Conservation (phyloP, 1,140 invertebrate species). For the Vollenhovia emeryi region DNA sequence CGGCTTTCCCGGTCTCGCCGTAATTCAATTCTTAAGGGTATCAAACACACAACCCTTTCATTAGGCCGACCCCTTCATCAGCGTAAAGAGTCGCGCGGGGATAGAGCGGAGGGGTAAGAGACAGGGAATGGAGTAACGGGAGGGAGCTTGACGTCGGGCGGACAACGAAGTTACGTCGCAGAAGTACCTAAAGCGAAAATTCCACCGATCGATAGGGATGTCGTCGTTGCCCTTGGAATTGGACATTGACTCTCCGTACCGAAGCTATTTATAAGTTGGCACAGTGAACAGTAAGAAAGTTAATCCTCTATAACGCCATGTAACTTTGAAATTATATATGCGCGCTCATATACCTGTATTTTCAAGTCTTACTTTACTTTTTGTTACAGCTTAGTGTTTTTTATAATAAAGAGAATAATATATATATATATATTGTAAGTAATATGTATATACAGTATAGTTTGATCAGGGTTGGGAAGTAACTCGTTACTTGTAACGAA, state of each 20-base stretch:
- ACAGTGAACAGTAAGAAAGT: neutral
- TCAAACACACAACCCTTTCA: conserved; percentile 83
- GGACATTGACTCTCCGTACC: neutral
- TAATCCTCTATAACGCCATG: no score
- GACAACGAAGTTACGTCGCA: conserved; percentile 79
- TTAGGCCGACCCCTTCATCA: conserved; percentile 80
- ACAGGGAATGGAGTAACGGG: conserved; percentile 4
- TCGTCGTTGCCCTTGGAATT: conserved; percentile 46
- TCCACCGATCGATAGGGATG: conserved; percentile 73
- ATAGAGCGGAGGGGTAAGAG: neutral
- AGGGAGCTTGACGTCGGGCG: conserved; percentile 44
- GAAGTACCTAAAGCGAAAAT: conserved; percentile 80
- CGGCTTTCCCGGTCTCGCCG: conserved; percentile 69
- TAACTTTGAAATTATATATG: no score
- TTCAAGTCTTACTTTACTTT: no score
- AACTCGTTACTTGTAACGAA: no score
- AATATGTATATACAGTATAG: no score
- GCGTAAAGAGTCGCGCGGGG: conserved; percentile 71
- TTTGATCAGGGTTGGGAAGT: no score
- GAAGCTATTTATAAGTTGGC: neutral
- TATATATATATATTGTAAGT: no score
- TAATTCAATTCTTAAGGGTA: conserved; percentile 83
- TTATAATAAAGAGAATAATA: no score
- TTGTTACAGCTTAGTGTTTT: no score
- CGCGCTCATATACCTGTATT: no score